These are phyloP conservation scores for Thaumetopoea pityocampa DNA, from an alignment of 1,140 invertebrate species.

Conservation along the genomic window DNA sequence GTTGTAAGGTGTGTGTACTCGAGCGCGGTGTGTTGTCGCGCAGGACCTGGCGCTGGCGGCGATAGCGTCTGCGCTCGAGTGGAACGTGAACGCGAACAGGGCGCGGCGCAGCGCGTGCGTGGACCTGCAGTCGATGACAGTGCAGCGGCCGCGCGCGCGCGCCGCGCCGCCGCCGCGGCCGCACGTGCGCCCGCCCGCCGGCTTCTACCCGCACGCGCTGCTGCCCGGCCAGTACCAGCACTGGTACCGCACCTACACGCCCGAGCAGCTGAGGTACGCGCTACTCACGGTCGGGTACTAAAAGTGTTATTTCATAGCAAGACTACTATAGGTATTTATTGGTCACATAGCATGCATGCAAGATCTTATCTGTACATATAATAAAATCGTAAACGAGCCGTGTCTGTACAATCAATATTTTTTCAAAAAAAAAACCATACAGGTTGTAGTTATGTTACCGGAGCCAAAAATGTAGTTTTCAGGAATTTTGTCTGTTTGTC, in stretches of 20 bases:
- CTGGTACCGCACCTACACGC: conserved; percentile 82
- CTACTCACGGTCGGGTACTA: too few species aligned
- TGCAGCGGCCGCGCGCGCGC: conserved; percentile 82
- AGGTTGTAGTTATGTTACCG: too few species aligned
- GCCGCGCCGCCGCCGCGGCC: conserved; percentile 53
- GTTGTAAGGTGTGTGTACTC: too few species aligned
- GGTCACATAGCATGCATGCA: neutral
- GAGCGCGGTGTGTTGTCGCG: neutral
- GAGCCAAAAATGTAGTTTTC: too few species aligned
- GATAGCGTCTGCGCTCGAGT: conserved; percentile 89
- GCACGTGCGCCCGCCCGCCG: conserved; percentile 81
- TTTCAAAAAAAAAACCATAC: too few species aligned
- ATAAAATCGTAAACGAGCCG: too few species aligned
- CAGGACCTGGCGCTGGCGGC: conserved; percentile 90
- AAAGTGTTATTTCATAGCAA: neutral
- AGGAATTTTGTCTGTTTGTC: too few species aligned
- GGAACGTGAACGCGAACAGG: conserved; percentile 92
- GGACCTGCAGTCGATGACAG: conserved; percentile 85
- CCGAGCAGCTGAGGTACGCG: conserved; percentile 79
- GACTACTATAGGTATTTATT: neutral
- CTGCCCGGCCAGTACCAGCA: conserved; percentile 96
- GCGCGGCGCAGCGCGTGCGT: conserved; percentile 77
- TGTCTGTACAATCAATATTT: too few species aligned
- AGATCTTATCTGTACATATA: too few species aligned
- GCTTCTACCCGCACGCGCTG: conserved; percentile 91